Percentiles rank a stretch among this genome's conserved stretches.
phyloP scores from a whole-genome alignment of 2,797 vertebrate species.

The Anableps anableps region DNA sequence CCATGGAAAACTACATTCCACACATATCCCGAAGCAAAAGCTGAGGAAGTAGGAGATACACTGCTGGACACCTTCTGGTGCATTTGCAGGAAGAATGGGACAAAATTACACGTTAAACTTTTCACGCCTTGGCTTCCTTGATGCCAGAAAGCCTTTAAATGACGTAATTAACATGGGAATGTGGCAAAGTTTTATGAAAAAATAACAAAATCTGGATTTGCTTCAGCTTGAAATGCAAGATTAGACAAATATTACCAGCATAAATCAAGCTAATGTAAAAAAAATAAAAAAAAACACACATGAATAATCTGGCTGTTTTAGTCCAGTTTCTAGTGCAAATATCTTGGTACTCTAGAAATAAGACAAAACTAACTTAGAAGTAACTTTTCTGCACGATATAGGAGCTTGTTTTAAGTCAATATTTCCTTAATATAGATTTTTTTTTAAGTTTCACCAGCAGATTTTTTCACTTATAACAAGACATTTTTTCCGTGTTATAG shows the following conservation, averaged over 20 bases:
- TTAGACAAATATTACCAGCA: neutral
- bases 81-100: too few relatives aligned
- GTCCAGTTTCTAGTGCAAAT: neutral
- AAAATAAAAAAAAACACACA: too few relatives aligned
- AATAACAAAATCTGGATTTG: too few relatives aligned
- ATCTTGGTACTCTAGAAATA: neutral
- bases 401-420: neutral
- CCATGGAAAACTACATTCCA: neutral
- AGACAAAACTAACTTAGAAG: rapidly evolving
- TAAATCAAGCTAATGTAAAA: neutral
- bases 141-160: too few relatives aligned
- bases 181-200: too few relatives aligned
- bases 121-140: too few relatives aligned
- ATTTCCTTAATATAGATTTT: neutral
- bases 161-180: too few relatives aligned
- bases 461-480: too few relatives aligned
- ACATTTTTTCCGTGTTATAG: too few relatives aligned
- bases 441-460: neutral
- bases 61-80: neutral
- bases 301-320: neutral
- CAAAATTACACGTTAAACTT: too few relatives aligned
- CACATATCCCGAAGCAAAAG: neutral
- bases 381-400: neutral
- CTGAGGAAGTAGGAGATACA: neutral
- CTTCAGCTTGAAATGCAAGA: too few relatives aligned